Base-by-base conservation (phyloP, 2,888 invertebrate species). In the Desoria tigrina region DNA sequence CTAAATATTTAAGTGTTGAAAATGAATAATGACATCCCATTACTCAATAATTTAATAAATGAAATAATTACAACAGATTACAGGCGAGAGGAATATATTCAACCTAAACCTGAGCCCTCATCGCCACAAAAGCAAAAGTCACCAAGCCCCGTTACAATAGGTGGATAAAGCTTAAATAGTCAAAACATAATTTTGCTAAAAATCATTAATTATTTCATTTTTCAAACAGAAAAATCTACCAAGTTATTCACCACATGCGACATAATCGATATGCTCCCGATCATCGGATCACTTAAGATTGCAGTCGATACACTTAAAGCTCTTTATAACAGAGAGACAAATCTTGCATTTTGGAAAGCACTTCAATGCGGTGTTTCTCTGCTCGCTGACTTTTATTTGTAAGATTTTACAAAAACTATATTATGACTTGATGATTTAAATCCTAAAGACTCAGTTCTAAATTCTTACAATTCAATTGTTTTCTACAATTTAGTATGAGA, bases 351-450 rank as follows among this genome's bases (percentile, higher is more conserved):
- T 4, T 57, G 66, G 42, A 71, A 71, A 57, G 66, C 62, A 18
- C 49, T 66, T 2, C 71, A 71, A 59, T 68, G 65, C 42, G 64
- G 68, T 21, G 64, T 71, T 39, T 71, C 71, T 24, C 50, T 66
- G 32, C 63, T 71, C 37, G 71, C 66, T 37, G 71, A 71, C 23
- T 71, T 71, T 56, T 61, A 69, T 37, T 50, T 66, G 69, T 68
- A 61, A 65, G 68, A n/a, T n/a, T n/a, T n/a, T n/a, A n/a, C n/a
- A n/a, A n/a, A n/a, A n/a, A n/a, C n/a, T n/a, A n/a, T n/a, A n/a
- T 27, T 49, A 23, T 50, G 14, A 9, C 7, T n/a, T 23, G n/a
- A 21, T 45, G 11, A 21, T 42, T 42, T n/a, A n/a, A n/a, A n/a
- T n/a, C n/a, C n/a, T n/a, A n/a, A n/a, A n/a, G n/a, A n/a, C n/a